Base-by-base conservation (phyloP, 2,888 invertebrate genomes). In the Prosopocoilus inquinatus region DNA sequence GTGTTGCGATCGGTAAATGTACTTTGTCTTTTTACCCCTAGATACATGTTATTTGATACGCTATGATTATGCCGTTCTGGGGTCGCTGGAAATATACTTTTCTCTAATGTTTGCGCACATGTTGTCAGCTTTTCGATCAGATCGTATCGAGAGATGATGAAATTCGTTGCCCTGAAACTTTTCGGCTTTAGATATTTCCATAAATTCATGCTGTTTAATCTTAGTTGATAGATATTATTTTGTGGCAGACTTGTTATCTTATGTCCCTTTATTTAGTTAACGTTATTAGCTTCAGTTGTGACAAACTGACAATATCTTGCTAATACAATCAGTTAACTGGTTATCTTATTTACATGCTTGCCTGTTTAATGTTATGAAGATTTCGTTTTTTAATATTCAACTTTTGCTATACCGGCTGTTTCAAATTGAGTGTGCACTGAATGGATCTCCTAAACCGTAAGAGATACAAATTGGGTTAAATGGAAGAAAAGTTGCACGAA, bases 1-100 rank as follows among this genome's bases (percentile, higher is more conserved):
- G 57, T 53, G 58, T 55, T 56, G 55, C 54, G 44, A 50, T 57
- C 48, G 50, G 56, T 55, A 58, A 58, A 58, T 61, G 56, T 59
- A 55, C 51, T 55, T 50, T 52, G 51, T 57, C 56, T 56, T 58
- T 49, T 49, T 38, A 36, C 12, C 38, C 38, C 35, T 11, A 28
- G 20, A 36, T 36, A 20, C 49, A 36, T 15, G 49, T 35, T 20
- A 36, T 38, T 50, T 28, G 50, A 50, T 50, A 50, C 38, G 32
- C 12, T n/a, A 11, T 38, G 45, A 46, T 52, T 52, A 46, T 41
- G 15, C 41, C 41, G 41, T 16, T 28, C 20, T 28, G 20, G 20
- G 20, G 20, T 28, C 20, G 20, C 20, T 1, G 20, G 20, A 28
- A 28, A 28, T 28, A 28, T 28, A 28, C 7, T 28, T 28, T 28